Evolutionary conservation across 2,113 vertebrate species (phyloP), one percentile per base, ranked within the genome.

Genomic region (Echinops telfairi): DNA sequence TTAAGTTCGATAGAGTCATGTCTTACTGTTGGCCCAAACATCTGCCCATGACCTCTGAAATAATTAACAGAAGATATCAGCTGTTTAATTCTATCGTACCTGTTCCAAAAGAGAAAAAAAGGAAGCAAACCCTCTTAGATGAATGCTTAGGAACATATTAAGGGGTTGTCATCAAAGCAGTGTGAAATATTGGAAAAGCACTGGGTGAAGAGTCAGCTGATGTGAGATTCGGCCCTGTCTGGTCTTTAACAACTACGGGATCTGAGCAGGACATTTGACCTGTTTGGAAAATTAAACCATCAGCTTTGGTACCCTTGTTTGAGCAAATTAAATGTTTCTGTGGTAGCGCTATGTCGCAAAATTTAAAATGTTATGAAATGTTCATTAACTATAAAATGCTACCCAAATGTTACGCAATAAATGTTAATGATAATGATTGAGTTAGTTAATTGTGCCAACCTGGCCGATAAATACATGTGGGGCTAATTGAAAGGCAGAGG

Each of bases 331-430:
- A 75, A 22, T 4, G 11, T 40, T 84, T 90, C 60, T 90, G 77
- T 75, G 33, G 75, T 40, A 80, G 58, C 43, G 84, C n/a, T 73
- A 76, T 88, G 31, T 80, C 66, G 73, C 2, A 6, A 88, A 91
- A 87, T 23, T 58, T 19, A 80, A 87, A 86, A 91, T 57, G 22
- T 5, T 79, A 47, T 82, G 60, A 83, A 57, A 66, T 79, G n/a
- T 83, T 88, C 47, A 87, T 53, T 85, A 36, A 68, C 47, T 76
- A 75, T 73, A 73, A 81, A 78, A 62, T 62, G 25, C 60, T 78
- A 62, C 2, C 15, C 19, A 86, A 88, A 93, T 23, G 47, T 31
- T 88, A 88, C 27, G 11, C 17, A 83, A 58, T 25, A 29, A 40
- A 62, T 68, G 3, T 57, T 47, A 25, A 73, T 2, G 25, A 57